A percentile compares a stretch with the other conserved stretches of the same genome.
Evolutionary conservation across 2,113 vertebrate genomes (phyloP).

Genomic region (Sylvilagus bachmani): DNA sequence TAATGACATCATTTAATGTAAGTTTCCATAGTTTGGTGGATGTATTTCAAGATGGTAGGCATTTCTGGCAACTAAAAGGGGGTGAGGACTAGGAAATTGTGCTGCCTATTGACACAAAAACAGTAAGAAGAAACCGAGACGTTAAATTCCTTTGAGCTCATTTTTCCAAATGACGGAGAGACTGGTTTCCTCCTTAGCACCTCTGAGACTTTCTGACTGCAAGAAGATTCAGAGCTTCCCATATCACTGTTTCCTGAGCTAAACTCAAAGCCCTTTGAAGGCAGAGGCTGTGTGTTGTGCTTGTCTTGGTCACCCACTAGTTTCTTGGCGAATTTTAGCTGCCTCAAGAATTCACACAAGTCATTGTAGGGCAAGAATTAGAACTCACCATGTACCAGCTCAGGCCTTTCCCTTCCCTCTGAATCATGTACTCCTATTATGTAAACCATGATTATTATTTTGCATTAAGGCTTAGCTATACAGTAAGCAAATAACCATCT

Average conservation of each 20-base stretch:
- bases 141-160: neutral
- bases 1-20: neutral
- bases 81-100: neutral
- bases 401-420: neutral
- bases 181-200: conserved; percentile 23
- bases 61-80: conserved; percentile 23
- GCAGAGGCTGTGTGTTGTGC: neutral
- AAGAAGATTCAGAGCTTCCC: neutral
- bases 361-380: neutral
- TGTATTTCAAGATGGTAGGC: conserved; percentile 11
- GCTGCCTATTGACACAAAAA: neutral
- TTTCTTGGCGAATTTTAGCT: conserved; percentile 22
- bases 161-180: conserved; percentile 20
- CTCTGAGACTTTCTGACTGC: neutral
- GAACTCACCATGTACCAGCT: neutral
- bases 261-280: conserved; percentile 3
- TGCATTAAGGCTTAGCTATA: conserved; percentile 5
- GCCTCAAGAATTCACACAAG: conserved; percentile 1
- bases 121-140: neutral
- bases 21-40: neutral
- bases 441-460: neutral
- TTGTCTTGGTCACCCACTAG: neutral
- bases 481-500: neutral
- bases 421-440: neutral
- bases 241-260: neutral